These are phyloP conservation scores for Drosophila varians DNA, from an alignment of 1,140 invertebrate genomes.

Conservation along the genomic window DNA sequence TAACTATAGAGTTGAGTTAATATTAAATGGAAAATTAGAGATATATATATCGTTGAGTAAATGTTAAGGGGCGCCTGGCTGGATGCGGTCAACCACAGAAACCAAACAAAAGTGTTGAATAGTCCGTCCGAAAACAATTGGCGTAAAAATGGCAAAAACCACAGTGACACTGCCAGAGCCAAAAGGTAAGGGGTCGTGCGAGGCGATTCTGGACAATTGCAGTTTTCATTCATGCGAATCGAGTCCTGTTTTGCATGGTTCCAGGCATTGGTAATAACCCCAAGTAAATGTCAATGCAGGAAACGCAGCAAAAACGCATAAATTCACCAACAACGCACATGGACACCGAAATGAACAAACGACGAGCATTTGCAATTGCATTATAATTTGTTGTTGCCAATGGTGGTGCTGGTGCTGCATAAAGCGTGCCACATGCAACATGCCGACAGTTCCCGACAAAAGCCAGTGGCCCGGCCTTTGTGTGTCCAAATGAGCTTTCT, in stretches of 20 bases:
- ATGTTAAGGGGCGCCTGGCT: slow-evolving; percentile 5
- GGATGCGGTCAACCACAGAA: slow-evolving; percentile 40
- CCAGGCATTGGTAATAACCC: slow-evolving; percentile 62
- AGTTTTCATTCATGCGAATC: slow-evolving; percentile 61
- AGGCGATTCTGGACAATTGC: slow-evolving; percentile 28
- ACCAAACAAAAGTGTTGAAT: slow-evolving; percentile 56
- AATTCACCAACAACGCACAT: slow-evolving; percentile 37
- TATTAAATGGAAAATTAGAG: not conserved
- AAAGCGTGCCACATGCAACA: not conserved
- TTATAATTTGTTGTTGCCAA: slow-evolving; percentile 61
- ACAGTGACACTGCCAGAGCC: slow-evolving; percentile 4
- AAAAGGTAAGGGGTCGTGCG: slow-evolving; percentile 18
- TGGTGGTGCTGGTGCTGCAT: slow-evolving; percentile 8
- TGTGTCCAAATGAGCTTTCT: slow-evolving; percentile 56
- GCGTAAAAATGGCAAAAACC: slow-evolving; percentile 52
- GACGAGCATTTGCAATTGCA: slow-evolving; percentile 65
- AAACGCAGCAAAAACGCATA: slow-evolving; percentile 62
- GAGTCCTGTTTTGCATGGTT: slow-evolving; percentile 21
- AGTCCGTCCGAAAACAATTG: slow-evolving; percentile 56
- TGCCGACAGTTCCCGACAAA: not conserved
- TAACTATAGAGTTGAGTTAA: no score
- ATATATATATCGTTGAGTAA: not conserved
- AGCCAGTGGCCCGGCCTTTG: slow-evolving; percentile 8
- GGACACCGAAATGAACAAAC: slow-evolving; percentile 21
- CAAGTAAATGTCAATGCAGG: slow-evolving; percentile 79